These are phyloP conservation scores for Coptodon bakossiorum DNA, from an alignment of 2,113 vertebrate genomes.

Conservation along the genomic window DNA sequence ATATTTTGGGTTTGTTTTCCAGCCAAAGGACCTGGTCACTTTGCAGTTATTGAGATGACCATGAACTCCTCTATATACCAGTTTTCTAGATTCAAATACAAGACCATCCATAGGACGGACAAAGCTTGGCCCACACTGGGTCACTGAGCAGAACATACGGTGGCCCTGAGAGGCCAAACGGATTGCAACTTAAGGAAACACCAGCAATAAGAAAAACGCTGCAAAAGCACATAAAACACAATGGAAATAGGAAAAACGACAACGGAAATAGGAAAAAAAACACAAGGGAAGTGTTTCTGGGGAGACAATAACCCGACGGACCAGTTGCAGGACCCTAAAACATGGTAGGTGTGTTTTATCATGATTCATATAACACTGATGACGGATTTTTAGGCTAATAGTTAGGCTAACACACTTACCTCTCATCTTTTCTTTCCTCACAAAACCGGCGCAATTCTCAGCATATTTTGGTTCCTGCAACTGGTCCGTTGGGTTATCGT, in stretches of 20 bases:
- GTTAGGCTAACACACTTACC: too few species aligned
- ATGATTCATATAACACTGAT: too few species aligned
- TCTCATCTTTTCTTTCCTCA: too few species aligned
- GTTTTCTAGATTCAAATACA: not conserved
- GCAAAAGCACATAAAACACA: not conserved
- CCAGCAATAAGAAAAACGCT: not conserved
- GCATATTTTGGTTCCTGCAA: too few species aligned
- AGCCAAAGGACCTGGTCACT: not conserved
- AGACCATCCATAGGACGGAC: fast-evolving
- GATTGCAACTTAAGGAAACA: not conserved
- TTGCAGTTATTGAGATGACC: not conserved
- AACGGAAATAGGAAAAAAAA: not conserved
- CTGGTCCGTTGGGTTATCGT: too few species aligned
- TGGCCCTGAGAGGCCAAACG: not conserved
- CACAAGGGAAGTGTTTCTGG: not conserved
- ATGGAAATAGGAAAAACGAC: not conserved
- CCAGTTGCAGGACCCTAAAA: not conserved
- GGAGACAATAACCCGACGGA: fast-evolving
- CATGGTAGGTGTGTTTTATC: too few species aligned
- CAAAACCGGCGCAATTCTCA: too few species aligned
- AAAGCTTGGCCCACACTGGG: not conserved
- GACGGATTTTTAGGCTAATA: too few species aligned
- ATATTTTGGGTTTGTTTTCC: not conserved
- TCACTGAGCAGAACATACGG: not conserved
- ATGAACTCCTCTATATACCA: not conserved